Evolutionary conservation across 2,888 invertebrate species (phyloP).

Genomic region (Dynastes maya): DNA sequence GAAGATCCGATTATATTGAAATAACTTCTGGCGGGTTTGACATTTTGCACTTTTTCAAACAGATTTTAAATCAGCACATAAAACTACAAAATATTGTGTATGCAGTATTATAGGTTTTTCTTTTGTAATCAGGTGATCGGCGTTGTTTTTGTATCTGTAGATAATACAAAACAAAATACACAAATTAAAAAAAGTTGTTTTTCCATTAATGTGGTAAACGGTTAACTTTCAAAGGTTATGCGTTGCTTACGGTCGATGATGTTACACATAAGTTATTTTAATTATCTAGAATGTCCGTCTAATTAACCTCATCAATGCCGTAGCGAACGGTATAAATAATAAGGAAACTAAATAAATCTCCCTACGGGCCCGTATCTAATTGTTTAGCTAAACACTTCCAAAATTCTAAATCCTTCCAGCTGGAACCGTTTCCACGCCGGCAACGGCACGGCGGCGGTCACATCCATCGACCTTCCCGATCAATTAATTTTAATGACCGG

Average conservation of each 20-base stretch:
- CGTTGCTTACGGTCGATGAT: not conserved
- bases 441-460: not conserved
- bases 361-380: slow-evolving; percentile 16
- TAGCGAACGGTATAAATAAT: slow-evolving; percentile 14
- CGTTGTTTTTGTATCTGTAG: too few relatives aligned
- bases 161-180: too few relatives aligned
- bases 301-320: not conserved
- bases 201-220: too few relatives aligned
- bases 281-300: slow-evolving; percentile 11
- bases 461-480: slow-evolving; percentile 33
- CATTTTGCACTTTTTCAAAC: too few relatives aligned
- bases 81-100: too few relatives aligned
- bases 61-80: too few relatives aligned
- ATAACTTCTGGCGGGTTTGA: too few relatives aligned
- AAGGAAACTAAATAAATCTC: slow-evolving; percentile 36
- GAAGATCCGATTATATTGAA: too few relatives aligned
- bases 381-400: slow-evolving; percentile 33
- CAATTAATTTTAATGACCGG: slow-evolving; percentile 51
- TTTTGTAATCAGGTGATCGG: too few relatives aligned
- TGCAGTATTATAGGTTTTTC: too few relatives aligned
- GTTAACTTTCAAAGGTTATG: not conserved
- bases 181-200: too few relatives aligned
- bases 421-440: slow-evolving; percentile 24
- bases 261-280: slow-evolving; percentile 12
- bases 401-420: slow-evolving; percentile 32